Percentiles rank a stretch among this genome's conserved stretches.
Evolutionary conservation across 2,797 vertebrate species (phyloP).

Genomic region (Danio aesculapii): DNA sequence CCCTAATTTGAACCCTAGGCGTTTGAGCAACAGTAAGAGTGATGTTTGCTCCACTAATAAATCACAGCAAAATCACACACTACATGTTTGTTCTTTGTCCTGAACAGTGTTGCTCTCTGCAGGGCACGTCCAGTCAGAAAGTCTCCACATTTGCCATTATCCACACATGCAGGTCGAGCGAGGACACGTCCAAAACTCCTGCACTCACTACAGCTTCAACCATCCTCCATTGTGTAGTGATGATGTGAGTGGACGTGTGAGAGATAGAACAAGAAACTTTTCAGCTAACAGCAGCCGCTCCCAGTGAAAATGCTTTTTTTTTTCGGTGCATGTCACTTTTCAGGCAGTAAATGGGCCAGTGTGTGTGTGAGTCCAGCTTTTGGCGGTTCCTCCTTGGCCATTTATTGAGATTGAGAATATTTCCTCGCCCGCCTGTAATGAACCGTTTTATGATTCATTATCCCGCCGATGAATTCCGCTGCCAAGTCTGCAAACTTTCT

Average conservation of each 20-base stretch:
- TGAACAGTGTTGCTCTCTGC: neutral
- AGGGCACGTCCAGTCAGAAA: neutral
- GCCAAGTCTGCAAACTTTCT: constrained; percentile 84
- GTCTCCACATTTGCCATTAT: neutral
- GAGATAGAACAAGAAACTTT: constrained; percentile 47
- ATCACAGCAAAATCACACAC: neutral
- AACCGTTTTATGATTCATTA: constrained; percentile 86
- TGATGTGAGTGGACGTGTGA: constrained; percentile 10
- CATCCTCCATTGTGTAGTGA: neutral
- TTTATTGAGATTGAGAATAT: constrained; percentile 83
- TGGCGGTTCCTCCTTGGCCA: constrained; percentile 78
- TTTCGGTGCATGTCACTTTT: constrained; percentile 62
- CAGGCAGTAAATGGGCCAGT: constrained; percentile 75
- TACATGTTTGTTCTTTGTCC: neutral
- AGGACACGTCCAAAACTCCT: neutral
- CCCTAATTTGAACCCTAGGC: too few species aligned
- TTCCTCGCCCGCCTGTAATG: constrained; percentile 78
- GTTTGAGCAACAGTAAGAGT: neutral
- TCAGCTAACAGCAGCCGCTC: constrained; percentile 73
- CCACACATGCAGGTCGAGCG: neutral
- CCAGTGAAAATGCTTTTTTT: constrained; percentile 56
- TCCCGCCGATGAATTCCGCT: constrained; percentile 76
- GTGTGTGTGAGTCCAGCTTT: constrained; percentile 70
- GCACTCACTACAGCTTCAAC: constrained; percentile 9
- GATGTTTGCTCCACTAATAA: neutral